Evolutionary conservation across 2,888 invertebrate species (phyloP).

Genomic region (Agrotis puta): DNA sequence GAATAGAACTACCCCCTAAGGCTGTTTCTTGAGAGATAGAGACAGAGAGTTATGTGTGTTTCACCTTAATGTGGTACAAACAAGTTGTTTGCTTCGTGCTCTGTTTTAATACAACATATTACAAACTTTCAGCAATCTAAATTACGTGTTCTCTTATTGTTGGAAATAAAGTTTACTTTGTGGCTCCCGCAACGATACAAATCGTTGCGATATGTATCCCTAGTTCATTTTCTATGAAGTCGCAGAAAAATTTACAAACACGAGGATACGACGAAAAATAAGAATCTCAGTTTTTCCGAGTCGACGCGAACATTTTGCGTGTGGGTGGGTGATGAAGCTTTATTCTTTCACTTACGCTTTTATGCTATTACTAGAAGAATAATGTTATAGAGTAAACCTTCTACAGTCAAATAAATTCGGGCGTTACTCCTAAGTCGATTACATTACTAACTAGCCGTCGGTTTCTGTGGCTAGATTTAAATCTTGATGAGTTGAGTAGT

Average conservation of each 20-base stretch:
- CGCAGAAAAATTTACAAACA: neutral
- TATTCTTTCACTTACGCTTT: neutral
- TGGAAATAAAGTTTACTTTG: neutral
- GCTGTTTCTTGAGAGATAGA: too few relatives aligned
- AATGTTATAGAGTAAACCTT: neutral
- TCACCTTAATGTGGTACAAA: neutral
- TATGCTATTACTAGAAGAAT: neutral
- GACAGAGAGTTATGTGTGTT: too few relatives aligned
- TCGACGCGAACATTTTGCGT: neutral
- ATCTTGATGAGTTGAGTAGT: constrained; percentile 24
- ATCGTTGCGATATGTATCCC: neutral
- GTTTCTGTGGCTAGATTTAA: constrained; percentile 11
- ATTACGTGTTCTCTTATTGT: neutral
- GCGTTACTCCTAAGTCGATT: constrained; percentile 4
- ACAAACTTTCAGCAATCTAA: neutral
- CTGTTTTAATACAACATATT: neutral
- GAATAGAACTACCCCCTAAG: neutral
- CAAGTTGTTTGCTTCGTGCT: too few relatives aligned
- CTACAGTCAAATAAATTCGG: neutral
- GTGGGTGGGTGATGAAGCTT: neutral
- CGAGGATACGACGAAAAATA: neutral
- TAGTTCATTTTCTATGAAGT: neutral
- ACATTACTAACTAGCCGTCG: neutral
- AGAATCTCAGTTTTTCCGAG: neutral
- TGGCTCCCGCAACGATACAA: neutral